Percentiles rank a stretch among this genome's conserved stretches.
These are phyloP conservation scores for Enteromius paludinosus DNA, from an alignment of 2,797 vertebrate species.

Conservation along the genomic window DNA sequence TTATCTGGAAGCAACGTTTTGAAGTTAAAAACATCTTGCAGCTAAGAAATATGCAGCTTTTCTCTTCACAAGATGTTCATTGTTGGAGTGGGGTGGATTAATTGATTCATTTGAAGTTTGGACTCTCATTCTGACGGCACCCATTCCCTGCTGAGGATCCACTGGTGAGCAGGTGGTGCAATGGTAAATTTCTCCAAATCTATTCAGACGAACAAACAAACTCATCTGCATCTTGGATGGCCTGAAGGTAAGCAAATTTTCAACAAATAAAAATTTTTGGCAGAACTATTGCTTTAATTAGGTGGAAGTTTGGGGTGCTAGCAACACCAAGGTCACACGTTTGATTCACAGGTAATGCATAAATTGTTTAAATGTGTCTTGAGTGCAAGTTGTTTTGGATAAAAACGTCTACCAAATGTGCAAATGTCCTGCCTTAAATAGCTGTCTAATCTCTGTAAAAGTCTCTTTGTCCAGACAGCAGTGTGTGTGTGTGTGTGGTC, in stretches of 20 bases:
- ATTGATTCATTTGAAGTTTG: not conserved
- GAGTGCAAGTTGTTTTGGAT: not conserved
- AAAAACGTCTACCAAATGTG: slow-evolving; percentile 12
- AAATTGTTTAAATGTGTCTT: not conserved
- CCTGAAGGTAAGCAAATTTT: not conserved
- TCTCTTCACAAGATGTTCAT: not conserved
- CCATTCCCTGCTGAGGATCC: not conserved
- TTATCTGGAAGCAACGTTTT: not conserved
- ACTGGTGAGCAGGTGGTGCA: not conserved
- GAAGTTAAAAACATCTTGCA: not conserved
- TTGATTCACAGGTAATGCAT: not conserved
- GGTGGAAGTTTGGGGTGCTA: not conserved
- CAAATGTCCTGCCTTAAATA: slow-evolving; percentile 14
- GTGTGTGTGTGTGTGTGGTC: slow-evolving; percentile 41
- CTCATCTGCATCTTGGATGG: not conserved
- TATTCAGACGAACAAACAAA: not conserved
- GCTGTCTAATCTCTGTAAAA: slow-evolving; percentile 17
- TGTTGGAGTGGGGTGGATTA: not conserved
- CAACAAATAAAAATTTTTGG: not conserved
- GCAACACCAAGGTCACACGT: too few relatives aligned
- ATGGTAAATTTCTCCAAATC: not conserved
- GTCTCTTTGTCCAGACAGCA: slow-evolving; percentile 15
- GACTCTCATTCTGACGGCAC: not conserved
- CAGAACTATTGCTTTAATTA: not conserved
- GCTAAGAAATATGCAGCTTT: not conserved